Conservation (phyloP, 2,888 invertebrate species). For the Pyrocoelia pectoralis region DNA sequence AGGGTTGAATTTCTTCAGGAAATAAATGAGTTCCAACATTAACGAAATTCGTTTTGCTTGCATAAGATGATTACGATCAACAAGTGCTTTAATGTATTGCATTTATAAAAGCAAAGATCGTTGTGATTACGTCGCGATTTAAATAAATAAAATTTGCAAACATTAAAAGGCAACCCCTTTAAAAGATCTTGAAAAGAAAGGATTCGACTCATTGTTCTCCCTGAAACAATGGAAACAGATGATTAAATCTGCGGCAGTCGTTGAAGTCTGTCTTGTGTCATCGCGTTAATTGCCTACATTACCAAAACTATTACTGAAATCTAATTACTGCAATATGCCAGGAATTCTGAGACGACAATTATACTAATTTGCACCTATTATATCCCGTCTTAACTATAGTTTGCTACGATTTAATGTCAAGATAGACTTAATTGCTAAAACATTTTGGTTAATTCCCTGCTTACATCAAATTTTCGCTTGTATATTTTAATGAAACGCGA, state of each 20-base stretch:
- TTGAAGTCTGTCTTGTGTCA: conserved; percentile 55
- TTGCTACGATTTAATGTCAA: conserved; percentile 52
- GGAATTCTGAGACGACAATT: conserved; percentile 59
- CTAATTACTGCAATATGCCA: conserved; percentile 59
- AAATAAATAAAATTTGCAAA: too few relatives aligned
- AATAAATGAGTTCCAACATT: too few relatives aligned
- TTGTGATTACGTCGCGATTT: too few relatives aligned
- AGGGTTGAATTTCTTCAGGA: too few relatives aligned
- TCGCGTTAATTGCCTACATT: conserved; percentile 56
- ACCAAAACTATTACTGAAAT: conserved; percentile 58
- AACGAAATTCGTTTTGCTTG: too few relatives aligned
- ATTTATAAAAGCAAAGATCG: too few relatives aligned
- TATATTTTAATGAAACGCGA: conserved; percentile 1
- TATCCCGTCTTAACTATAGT: conserved; percentile 51
- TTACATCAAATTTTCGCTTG: conserved; percentile 23
- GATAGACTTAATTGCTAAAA: conserved; percentile 54
- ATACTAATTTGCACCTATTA: conserved; percentile 60
- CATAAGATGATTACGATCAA: too few relatives aligned
- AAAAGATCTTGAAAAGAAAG: conserved; percentile 23
- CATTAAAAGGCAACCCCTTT: too few relatives aligned
- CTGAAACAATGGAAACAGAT: conserved; percentile 40
- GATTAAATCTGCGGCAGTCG: conserved; percentile 52
- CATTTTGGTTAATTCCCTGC: conserved; percentile 40
- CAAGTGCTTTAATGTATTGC: too few relatives aligned
- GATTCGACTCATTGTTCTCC: conserved; percentile 29